phyloP scores from a whole-genome alignment of 1,140 invertebrate species.

The Reticulitermes speratus region DNA sequence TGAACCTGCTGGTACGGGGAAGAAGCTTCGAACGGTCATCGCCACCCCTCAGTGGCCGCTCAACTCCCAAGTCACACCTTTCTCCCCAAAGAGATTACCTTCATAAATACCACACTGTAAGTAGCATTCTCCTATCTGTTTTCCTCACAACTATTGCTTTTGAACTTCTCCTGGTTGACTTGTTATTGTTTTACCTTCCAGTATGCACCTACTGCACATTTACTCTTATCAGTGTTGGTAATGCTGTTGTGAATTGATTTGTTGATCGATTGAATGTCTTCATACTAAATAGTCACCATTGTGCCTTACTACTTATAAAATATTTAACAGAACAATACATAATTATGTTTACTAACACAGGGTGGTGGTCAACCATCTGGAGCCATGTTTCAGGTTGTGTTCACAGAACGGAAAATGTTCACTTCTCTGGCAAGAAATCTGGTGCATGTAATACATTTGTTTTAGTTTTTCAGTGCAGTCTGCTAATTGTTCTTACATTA shows the following conservation, averaged over 20 bases:
- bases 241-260: slow-evolving; percentile 21
- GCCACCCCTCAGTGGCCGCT: slow-evolving; percentile 76
- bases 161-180: neutral
- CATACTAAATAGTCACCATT: neutral
- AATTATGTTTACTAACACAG: neutral
- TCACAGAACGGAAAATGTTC: neutral
- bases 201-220: neutral
- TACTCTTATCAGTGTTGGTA: slow-evolving; percentile 26
- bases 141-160: neutral
- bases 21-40: slow-evolving; percentile 71
- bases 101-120: slow-evolving; percentile 82
- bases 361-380: neutral
- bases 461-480: too few relatives aligned
- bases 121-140: slow-evolving; percentile 37
- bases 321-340: neutral
- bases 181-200: neutral
- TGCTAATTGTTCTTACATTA: too few relatives aligned
- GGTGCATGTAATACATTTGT: too few relatives aligned
- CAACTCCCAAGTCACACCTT: slow-evolving; percentile 74
- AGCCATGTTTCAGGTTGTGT: neutral
- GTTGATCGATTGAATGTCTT: slow-evolving; percentile 1
- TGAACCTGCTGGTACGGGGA: slow-evolving; percentile 80
- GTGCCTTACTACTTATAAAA: neutral
- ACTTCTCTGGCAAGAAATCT: too few relatives aligned
- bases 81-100: slow-evolving; percentile 77